These are phyloP conservation scores for Schrankia costaestrigalis DNA, from an alignment of 2,888 invertebrate genomes.

Conservation along the genomic window DNA sequence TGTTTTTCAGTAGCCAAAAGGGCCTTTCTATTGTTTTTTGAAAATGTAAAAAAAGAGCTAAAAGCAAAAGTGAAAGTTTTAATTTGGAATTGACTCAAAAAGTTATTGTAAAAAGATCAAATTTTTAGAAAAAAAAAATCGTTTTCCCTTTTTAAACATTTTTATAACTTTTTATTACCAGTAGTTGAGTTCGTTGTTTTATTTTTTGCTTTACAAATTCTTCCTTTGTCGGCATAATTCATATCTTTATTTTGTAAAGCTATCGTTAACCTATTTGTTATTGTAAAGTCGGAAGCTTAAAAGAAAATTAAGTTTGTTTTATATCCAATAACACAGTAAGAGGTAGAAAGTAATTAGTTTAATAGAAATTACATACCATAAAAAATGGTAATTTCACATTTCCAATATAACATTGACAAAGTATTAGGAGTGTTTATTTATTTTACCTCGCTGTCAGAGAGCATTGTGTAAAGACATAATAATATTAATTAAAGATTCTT, in stretches of 20 bases:
- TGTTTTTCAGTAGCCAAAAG: slow-evolving; percentile 51
- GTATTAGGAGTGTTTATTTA: too few species aligned
- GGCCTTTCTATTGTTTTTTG: slow-evolving; percentile 25
- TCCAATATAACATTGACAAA: too few species aligned
- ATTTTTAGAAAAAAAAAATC: slow-evolving; percentile 11
- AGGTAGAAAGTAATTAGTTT: too few species aligned
- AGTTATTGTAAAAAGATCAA: too few species aligned
- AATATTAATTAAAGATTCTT: too few species aligned
- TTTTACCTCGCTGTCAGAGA: too few species aligned
- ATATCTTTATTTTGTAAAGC: not conserved
- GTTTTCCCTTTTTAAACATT: slow-evolving; percentile 22
- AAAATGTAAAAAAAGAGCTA: slow-evolving; percentile 46
- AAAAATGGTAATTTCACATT: too few species aligned
- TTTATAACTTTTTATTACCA: slow-evolving; percentile 12
- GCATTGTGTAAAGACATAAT: too few species aligned
- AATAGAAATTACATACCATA: too few species aligned
- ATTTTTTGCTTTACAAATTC: slow-evolving; percentile 11
- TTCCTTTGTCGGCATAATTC: slow-evolving; percentile 19
- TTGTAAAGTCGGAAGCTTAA: not conserved
- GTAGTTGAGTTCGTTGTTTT: slow-evolving; percentile 23
- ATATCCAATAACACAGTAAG: too few species aligned
- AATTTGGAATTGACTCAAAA: slow-evolving; percentile 19
- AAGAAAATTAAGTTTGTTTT: too few species aligned
- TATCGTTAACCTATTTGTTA: slow-evolving; percentile 6
- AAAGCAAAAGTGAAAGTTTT: slow-evolving; percentile 63